Percentiles rank a stretch among this genome's conserved stretches.
These are phyloP conservation scores for Arrhopalites spinosus DNA, from an alignment of 2,888 invertebrate genomes.

Conservation along the genomic window DNA sequence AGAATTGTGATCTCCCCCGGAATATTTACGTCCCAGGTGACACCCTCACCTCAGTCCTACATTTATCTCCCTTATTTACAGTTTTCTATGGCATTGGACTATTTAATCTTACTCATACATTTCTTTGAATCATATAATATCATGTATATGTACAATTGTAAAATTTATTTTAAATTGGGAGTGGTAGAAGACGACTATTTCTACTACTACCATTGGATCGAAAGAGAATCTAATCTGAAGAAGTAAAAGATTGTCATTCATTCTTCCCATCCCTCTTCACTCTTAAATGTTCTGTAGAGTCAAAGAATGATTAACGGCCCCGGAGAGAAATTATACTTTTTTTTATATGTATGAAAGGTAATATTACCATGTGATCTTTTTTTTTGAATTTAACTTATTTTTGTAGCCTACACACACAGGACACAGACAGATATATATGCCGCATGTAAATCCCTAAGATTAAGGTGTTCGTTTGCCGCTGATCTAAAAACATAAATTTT, in stretches of 20 bases:
- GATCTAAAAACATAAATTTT: no score
- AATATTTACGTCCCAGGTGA: conserved; percentile 55
- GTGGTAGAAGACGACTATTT: not conserved
- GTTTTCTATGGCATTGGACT: not conserved
- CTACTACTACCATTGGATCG: not conserved
- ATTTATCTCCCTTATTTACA: conserved; percentile 48
- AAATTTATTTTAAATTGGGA: not conserved
- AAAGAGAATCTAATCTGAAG: not conserved
- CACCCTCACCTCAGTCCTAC: conserved; percentile 49
- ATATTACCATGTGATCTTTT: no score
- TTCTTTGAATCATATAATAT: not conserved
- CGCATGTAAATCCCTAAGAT: no score
- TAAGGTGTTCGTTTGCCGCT: no score
- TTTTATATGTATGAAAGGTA: no score
- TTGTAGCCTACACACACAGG: no score
- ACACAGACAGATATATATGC: no score
- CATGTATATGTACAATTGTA: not conserved
- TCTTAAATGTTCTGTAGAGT: no score
- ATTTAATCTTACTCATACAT: conserved; percentile 1
- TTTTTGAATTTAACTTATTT: no score
- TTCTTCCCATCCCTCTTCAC: not conserved
- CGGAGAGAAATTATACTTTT: no score
- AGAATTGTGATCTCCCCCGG: conserved; percentile 43
- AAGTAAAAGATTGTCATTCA: conserved; percentile 7
- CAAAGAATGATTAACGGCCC: no score